phyloP scores from a whole-genome alignment of 2,797 vertebrate genomes.

The Ispidina picta region DNA sequence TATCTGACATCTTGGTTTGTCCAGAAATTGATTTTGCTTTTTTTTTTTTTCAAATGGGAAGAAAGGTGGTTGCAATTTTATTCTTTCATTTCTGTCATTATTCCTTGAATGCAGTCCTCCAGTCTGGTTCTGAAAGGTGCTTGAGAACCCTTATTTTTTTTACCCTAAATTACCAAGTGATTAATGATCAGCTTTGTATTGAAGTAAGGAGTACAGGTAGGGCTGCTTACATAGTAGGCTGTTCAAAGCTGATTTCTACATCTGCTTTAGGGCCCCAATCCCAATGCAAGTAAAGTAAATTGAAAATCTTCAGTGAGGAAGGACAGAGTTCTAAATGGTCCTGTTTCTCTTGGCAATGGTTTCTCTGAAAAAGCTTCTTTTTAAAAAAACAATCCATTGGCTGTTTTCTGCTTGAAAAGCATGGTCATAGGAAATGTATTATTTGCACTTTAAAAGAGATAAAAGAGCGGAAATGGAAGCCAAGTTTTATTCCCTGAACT shows the following conservation, averaged over 20 bases:
- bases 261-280: background rate
- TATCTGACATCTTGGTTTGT: background rate
- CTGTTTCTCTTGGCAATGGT: background rate
- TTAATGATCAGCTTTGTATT: slow-evolving; percentile 38
- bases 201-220: background rate
- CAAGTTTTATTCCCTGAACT: background rate
- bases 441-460: slow-evolving; percentile 25
- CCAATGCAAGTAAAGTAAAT: slow-evolving; percentile 1
- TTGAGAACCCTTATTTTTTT: slow-evolving; percentile 31
- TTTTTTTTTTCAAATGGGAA: background rate
- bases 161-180: slow-evolving; percentile 7
- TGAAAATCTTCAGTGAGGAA: slow-evolving; percentile 8
- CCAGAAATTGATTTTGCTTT: slow-evolving; percentile 8
- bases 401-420: slow-evolving; percentile 22
- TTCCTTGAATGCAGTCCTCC: slow-evolving; percentile 40
- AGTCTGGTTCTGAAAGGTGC: slow-evolving; percentile 27
- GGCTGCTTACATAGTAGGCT: slow-evolving; percentile 10
- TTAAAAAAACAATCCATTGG: background rate
- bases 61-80: slow-evolving; percentile 27
- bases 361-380: background rate
- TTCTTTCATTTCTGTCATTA: slow-evolving; percentile 40
- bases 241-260: slow-evolving; percentile 25
- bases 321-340: slow-evolving; percentile 15
- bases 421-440: background rate
- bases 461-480: slow-evolving; percentile 1